Evolutionary conservation across 2,113 vertebrate genomes (phyloP), one percentile per base, ranked within the genome.

Genomic region (Gallinago undulata): DNA sequence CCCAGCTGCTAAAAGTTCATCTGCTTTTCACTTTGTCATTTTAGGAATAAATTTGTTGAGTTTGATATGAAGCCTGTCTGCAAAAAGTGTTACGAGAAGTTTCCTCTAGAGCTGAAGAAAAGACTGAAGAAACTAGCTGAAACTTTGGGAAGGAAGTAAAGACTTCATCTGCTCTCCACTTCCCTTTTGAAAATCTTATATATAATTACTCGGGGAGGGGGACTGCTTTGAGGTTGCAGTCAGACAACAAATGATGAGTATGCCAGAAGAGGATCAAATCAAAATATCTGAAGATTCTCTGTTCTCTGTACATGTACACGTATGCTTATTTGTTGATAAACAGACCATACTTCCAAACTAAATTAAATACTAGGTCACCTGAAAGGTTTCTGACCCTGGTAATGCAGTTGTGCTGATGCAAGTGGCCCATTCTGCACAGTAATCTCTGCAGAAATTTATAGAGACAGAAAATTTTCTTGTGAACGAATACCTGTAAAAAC

Each of bases 11-110:
- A 83, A 97, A 87, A 82, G 41, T 94, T 35, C 79, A 43, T 59
- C 53, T 80, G 87, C 4, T 84, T 91, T 90, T 69, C 88, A 19
- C 93, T 81, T 92, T 96, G 35, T 96, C 35, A 2, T 97, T 97
- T 90, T 97, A 99, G 99, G 98, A 99, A 99, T 98, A 99, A 99
- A 97, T 99, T 99, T 98, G 99, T 99, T 96, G 99, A 99, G 97
- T 99, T 99, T 98, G 99, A 99, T 98, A 99, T 99, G 99, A 99
- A 99, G 95, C 99, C 99, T 19, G 99, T 99, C 96, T 99, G 99
- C 98, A 99, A 99, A 98, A 99, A 99, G 96, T 99, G 99, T 97
- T 99, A 99, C 0, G 99, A 99, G 98, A 99, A 99, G 97, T 99
- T 99, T 97, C 99, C 99, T 24, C 83, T 99, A 98, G 99, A 99